phyloP scores from a whole-genome alignment of 2,797 vertebrate genomes.

The Morus bassanus region DNA sequence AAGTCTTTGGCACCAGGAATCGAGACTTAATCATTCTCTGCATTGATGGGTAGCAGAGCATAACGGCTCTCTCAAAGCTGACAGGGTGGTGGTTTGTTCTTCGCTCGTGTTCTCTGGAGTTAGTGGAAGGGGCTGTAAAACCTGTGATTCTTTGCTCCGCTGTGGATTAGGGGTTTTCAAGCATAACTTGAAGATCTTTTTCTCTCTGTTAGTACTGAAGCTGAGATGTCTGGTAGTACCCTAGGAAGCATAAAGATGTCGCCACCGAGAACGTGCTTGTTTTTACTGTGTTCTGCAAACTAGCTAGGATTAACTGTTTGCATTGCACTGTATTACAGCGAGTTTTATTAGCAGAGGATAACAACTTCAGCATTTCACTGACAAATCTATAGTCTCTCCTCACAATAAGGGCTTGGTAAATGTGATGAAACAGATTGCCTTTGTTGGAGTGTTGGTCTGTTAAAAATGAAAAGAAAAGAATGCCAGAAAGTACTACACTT shows the following conservation, averaged over 20 bases:
- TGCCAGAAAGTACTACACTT: constrained; percentile 14
- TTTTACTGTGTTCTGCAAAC: not conserved
- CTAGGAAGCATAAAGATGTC: not conserved
- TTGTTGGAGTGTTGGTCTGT: not conserved
- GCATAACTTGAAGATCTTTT: not conserved
- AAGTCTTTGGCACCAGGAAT: not conserved
- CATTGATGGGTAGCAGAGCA: constrained; percentile 12
- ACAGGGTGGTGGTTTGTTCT: constrained; percentile 8
- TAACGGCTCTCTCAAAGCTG: not conserved
- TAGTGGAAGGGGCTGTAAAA: not conserved
- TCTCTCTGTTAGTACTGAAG: not conserved
- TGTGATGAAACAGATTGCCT: not conserved
- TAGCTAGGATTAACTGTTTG: not conserved
- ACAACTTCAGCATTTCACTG: not conserved
- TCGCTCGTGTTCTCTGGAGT: not conserved
- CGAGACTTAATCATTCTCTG: constrained; percentile 3
- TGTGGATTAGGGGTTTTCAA: not conserved
- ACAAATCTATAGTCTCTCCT: not conserved
- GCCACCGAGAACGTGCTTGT: fast-evolving
- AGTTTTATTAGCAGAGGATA: constrained; percentile 1
- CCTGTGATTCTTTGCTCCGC: not conserved
- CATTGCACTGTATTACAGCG: not conserved
- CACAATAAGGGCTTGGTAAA: not conserved
- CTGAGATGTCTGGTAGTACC: not conserved
- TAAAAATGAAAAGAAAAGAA: constrained; percentile 6